Base-by-base conservation (phyloP, 2,797 vertebrate genomes). In the Bufotes viridis region DNA sequence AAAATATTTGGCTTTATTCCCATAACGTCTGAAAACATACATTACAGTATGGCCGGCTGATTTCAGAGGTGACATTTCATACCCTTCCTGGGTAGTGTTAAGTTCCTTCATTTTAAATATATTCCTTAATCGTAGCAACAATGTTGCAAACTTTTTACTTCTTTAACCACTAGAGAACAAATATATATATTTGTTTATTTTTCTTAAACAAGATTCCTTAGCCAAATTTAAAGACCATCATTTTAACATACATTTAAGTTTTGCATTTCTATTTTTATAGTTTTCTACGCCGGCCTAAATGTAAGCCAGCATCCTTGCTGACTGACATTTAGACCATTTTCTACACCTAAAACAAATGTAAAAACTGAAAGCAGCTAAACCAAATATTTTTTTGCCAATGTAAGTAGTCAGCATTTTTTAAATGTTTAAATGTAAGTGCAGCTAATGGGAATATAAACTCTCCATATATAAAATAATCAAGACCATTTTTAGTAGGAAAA, bases 1-100 rank as follows among this genome's bases (percentile, higher is more conserved):
- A 90, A 51, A 3, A 7, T 92, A 82, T 0, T 78, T 91, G 57
- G 34, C 63, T 91, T 69, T 90, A 26, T 29, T 91, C 51, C 22
- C 87, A 84, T 49, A 34, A 0, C 90, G 87, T 49, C 55, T 85
- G 55, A 84, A 83, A 58, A 63, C 75, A 88, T 72, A 74, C 34
- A 57, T 61, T 72, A 24, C 82, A 72, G 12, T 82, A 82, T 87
- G 49, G 70, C 67, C 69, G 18, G 42, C 24, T 85, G 57, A 81
- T 72, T 85, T 49, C 42, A 81, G 75, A 85, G 42, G 51, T 29
- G 57, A 88, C 63, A 88, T 49, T n/a, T 72, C n/a, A n/a, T n/a
- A n/a, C n/a, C 76, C 60, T 34, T n/a, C n/a, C n/a, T 76, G n/a
- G 24, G 57, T 49, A 85, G 65, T 69, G 11, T 78, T 22, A 78